A percentile compares a stretch with the other conserved stretches of the same genome.
These are phyloP conservation scores for Jordanella pulchra DNA, from an alignment of 2,797 vertebrate genomes.

Conservation along the genomic window DNA sequence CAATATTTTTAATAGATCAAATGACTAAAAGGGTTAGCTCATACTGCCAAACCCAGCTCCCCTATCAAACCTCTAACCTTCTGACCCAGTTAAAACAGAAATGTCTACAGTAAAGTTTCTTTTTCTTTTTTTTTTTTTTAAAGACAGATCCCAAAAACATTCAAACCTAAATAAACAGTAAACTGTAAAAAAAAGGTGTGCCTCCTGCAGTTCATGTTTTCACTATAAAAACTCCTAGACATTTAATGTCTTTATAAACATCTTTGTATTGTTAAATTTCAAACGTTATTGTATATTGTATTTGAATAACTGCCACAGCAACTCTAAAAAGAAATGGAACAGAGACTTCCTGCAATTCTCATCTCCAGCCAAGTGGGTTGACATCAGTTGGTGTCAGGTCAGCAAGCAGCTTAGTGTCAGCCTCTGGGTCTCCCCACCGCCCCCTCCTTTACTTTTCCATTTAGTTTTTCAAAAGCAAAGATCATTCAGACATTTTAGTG, in stretches of 20 bases:
- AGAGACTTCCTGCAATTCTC: background rate
- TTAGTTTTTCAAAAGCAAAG: background rate
- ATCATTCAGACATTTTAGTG: conserved; percentile 3
- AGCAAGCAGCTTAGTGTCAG: background rate
- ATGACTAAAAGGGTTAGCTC: conserved; percentile 26
- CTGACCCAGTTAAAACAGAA: background rate
- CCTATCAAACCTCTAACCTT: conserved; percentile 7
- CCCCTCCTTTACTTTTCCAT: background rate
- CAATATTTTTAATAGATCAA: conserved; percentile 49
- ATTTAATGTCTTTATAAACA: background rate
- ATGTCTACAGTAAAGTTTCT: background rate
- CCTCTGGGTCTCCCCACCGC: background rate
- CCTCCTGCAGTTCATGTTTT: background rate
- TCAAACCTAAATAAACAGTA: background rate
- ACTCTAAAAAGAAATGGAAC: background rate
- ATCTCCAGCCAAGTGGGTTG: conserved; percentile 6
- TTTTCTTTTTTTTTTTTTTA: too few relatives aligned
- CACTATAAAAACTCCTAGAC: background rate
- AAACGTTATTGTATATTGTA: background rate
- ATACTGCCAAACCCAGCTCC: background rate
- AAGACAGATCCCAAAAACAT: background rate
- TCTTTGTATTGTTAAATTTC: background rate
- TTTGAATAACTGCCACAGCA: background rate
- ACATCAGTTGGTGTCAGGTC: conserved; percentile 11
- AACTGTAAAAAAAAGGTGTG: background rate